Percentiles rank a stretch among this genome's conserved stretches.
These are phyloP conservation scores for Diarsia rubi DNA, from an alignment of 2,888 invertebrate species.

Conservation along the genomic window DNA sequence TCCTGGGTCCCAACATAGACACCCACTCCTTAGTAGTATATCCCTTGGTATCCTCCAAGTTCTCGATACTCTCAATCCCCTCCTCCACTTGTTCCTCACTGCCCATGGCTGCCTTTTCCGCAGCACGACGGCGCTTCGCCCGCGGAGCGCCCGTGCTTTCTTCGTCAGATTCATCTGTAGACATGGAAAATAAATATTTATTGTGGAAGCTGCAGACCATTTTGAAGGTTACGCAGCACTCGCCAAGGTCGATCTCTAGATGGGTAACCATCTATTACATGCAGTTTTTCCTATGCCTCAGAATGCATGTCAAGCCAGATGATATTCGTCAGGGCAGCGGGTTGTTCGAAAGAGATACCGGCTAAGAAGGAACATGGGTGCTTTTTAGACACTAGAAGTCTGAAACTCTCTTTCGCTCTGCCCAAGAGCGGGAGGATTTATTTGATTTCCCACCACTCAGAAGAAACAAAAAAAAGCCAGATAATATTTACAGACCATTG, in stretches of 20 bases:
- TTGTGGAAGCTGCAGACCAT: background rate
- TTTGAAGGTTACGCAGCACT: background rate
- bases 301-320: background rate
- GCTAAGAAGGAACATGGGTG: too few relatives aligned
- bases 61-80: constrained; percentile 98
- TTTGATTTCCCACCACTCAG: too few relatives aligned
- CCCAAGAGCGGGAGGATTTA: too few relatives aligned
- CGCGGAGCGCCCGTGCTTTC: constrained; percentile 93
- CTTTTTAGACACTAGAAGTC: too few relatives aligned
- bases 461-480: too few relatives aligned
- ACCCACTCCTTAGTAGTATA: constrained; percentile 99
- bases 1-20: constrained; percentile 97
- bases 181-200: background rate
- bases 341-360: too few relatives aligned
- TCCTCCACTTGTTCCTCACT: constrained; percentile 95
- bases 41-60: constrained; percentile 99
- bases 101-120: constrained; percentile 96
- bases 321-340: too few relatives aligned
- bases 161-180: constrained; percentile 94
- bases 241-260: background rate
- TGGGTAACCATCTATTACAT: background rate
- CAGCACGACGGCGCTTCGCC: constrained; percentile 94
- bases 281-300: background rate
- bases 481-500: background rate
- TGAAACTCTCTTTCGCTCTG: too few relatives aligned